A percentile compares a stretch with the other conserved stretches of the same genome.
These are phyloP conservation scores for Pseudococcus jackbeardsleyi DNA, from an alignment of 2,888 invertebrate genomes.

Conservation along the genomic window DNA sequence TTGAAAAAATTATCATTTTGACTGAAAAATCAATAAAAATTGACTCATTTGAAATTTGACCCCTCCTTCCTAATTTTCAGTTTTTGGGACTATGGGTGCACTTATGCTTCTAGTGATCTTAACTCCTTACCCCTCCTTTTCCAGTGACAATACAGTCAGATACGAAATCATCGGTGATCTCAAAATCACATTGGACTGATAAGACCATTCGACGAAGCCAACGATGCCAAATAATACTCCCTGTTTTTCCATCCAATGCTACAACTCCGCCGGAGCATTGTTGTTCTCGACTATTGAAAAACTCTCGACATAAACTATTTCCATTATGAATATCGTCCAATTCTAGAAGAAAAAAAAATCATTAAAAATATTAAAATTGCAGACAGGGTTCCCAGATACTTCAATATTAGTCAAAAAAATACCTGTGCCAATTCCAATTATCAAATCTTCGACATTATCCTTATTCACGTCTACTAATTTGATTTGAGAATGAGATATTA, in stretches of 20 bases:
- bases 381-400: too few species aligned
- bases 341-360: not conserved
- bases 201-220: constrained; percentile 82
- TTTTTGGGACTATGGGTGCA: too few species aligned
- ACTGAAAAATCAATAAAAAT: too few species aligned
- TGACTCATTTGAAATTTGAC: too few species aligned
- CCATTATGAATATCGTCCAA: constrained; percentile 18
- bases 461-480: constrained; percentile 80
- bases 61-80: too few species aligned
- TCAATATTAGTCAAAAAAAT: too few species aligned
- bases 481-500: constrained; percentile 82
- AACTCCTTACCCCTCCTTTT: constrained; percentile 76
- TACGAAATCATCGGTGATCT: constrained; percentile 78
- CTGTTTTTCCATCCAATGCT: constrained; percentile 81
- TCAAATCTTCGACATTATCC: constrained; percentile 80
- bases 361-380: not conserved
- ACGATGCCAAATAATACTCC: constrained; percentile 80
- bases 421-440: constrained; percentile 86
- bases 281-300: not conserved
- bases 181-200: constrained; percentile 79
- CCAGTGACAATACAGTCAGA: constrained; percentile 83
- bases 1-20: too few species aligned
- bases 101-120: too few species aligned
- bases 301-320: not conserved
- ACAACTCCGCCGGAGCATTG: constrained; percentile 83